Conservation (phyloP, 2,888 invertebrate genomes). For the Cloeon dipterum region DNA sequence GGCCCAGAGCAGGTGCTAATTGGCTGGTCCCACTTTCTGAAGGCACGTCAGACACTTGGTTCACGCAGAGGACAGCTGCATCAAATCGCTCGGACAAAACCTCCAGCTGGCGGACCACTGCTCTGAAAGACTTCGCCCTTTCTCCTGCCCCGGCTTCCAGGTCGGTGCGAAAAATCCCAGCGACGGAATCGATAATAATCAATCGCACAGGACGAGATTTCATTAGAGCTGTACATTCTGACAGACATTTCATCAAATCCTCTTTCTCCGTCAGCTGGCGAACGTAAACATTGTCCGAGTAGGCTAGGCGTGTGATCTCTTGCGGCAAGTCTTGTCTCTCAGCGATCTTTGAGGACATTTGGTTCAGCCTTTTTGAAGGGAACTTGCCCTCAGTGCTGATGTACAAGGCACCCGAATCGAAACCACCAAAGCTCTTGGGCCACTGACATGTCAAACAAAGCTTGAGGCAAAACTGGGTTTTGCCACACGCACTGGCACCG, state of each 20-base stretch:
- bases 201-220: conserved; percentile 27
- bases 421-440: conserved; percentile 12
- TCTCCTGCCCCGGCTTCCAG: background rate
- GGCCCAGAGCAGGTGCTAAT: conserved; percentile 32
- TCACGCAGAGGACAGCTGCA: conserved; percentile 39
- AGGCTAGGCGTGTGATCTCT: conserved; percentile 16
- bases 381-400: conserved; percentile 59
- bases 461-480: conserved; percentile 60
- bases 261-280: conserved; percentile 37
- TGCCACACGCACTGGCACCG: conserved; percentile 61
- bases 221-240: conserved; percentile 29
- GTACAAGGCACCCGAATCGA: conserved; percentile 31
- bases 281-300: conserved; percentile 36
- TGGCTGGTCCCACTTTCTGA: conserved; percentile 3
- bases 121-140: conserved; percentile 26
- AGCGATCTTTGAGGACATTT: conserved; percentile 19
- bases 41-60: conserved; percentile 24
- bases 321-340: conserved; percentile 5
- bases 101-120: conserved; percentile 29
- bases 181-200: conserved; percentile 49
- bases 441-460: conserved; percentile 39
- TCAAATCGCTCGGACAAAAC: conserved; percentile 26
- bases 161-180: conserved; percentile 33
- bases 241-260: conserved; percentile 27
- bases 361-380: conserved; percentile 39